phyloP scores from a whole-genome alignment of 2,797 vertebrate genomes.

The Clarias platycephalus region DNA sequence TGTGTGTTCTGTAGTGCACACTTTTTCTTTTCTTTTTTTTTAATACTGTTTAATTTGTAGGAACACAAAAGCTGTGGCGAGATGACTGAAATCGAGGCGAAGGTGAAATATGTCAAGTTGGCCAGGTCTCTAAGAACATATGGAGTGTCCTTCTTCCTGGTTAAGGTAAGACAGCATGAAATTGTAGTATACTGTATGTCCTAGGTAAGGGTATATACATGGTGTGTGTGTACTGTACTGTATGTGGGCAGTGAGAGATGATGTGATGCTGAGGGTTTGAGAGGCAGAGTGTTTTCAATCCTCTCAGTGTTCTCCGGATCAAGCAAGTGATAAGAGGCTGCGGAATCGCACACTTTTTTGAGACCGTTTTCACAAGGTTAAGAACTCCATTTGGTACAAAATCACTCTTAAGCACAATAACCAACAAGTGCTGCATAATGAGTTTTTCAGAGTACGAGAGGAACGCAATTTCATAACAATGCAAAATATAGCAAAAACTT shows the following conservation, averaged over 20 bases:
- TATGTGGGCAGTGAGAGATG: not conserved
- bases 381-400: not conserved
- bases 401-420: conserved; percentile 5
- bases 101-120: conserved; percentile 96
- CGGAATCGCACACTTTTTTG: not conserved
- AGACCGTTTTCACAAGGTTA: conserved; percentile 1
- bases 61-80: conserved; percentile 96
- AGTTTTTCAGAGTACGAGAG: not conserved
- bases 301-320: not conserved
- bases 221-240: not conserved
- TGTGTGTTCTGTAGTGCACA: not conserved
- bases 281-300: not conserved
- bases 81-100: conserved; percentile 97
- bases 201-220: not conserved
- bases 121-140: conserved; percentile 93
- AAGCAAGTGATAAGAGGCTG: not conserved
- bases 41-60: conserved; percentile 64
- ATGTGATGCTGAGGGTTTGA: not conserved
- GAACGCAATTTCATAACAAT: conserved; percentile 18
- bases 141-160: conserved; percentile 95
- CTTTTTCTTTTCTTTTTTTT: not conserved
- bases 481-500: conserved; percentile 1
- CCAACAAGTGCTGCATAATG: conserved; percentile 3
- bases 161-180: conserved; percentile 80
- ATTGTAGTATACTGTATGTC: not conserved